Conservation (phyloP, 2,113 vertebrate genomes). For the Lophius piscatorius region DNA sequence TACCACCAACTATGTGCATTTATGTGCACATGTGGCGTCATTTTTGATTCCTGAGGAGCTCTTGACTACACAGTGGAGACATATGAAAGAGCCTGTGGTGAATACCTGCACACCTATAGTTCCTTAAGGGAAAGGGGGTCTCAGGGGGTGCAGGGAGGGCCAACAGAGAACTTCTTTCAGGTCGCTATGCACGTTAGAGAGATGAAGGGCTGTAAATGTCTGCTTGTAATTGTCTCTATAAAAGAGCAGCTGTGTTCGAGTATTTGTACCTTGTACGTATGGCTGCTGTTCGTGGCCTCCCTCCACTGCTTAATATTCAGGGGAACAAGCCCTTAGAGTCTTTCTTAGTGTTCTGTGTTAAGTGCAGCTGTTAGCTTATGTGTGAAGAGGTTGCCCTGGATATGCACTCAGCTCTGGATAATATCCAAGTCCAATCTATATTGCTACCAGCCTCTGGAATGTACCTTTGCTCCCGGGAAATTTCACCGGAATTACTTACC, state of each 20-base stretch:
- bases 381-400: slow-evolving; percentile 62
- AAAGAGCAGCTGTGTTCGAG: slow-evolving; percentile 57
- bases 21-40: slow-evolving; percentile 24
- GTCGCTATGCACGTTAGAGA: slow-evolving; percentile 53
- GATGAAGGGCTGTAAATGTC: slow-evolving; percentile 62
- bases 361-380: slow-evolving; percentile 47
- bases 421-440: slow-evolving; percentile 68
- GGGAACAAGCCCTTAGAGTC: slow-evolving; percentile 28
- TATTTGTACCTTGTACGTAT: slow-evolving; percentile 44
- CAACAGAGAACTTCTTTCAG: slow-evolving; percentile 51
- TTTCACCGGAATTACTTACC: slow-evolving; percentile 64
- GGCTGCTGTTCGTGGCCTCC: slow-evolving; percentile 45
- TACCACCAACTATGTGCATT: slow-evolving; percentile 35
- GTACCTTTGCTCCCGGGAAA: slow-evolving; percentile 76
- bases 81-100: slow-evolving; percentile 45
- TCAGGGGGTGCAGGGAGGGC: slow-evolving; percentile 43
- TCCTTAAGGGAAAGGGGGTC: slow-evolving; percentile 47
- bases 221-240: slow-evolving; percentile 64
- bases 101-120: slow-evolving; percentile 55
- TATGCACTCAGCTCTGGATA: slow-evolving; percentile 71
- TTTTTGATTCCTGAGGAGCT: slow-evolving; percentile 37
- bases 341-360: slow-evolving; percentile 4
- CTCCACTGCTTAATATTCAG: slow-evolving; percentile 45
- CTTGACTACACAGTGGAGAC: slow-evolving; percentile 44
- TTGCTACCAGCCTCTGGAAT: slow-evolving; percentile 64